A percentile compares a stretch with the other conserved stretches of the same genome.
These are phyloP conservation scores for Stenopsyche tienmushanensis DNA, from an alignment of 1,140 invertebrate genomes.

Conservation along the genomic window DNA sequence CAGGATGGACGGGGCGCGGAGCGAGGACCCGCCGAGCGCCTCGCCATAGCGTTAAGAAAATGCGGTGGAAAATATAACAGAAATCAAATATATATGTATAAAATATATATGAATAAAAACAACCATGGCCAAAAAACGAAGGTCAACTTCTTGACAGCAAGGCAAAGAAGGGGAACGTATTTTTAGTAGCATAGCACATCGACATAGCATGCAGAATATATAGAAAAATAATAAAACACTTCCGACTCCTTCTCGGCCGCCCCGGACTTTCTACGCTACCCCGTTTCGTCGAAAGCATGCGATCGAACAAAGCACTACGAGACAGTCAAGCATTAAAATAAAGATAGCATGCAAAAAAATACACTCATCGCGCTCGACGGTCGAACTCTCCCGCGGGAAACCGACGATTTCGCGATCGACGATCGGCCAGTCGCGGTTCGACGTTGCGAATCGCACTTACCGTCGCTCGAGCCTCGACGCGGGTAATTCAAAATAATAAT, in stretches of 20 bases:
- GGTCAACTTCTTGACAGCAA: slow-evolving; percentile 88
- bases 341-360: not conserved
- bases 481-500: not conserved
- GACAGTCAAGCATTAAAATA: not conserved
- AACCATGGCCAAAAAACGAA: slow-evolving; percentile 85
- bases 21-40: slow-evolving; percentile 9
- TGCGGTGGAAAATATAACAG: slow-evolving; percentile 21
- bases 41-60: not conserved
- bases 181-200: slow-evolving; percentile 53
- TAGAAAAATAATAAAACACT: slow-evolving; percentile 25
- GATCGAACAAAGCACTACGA: slow-evolving; percentile 15
- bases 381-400: too few relatives aligned
- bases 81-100: slow-evolving; percentile 46
- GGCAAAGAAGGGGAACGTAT: slow-evolving; percentile 56
- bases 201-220: slow-evolving; percentile 53
- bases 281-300: slow-evolving; percentile 38
- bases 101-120: slow-evolving; percentile 55
- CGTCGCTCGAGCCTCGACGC: not conserved
- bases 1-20: slow-evolving; percentile 44
- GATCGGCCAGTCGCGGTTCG: too few relatives aligned
- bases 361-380: too few relatives aligned
- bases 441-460: not conserved
- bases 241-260: not conserved
- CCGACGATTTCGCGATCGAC: too few relatives aligned
- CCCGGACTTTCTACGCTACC: not conserved